Percentiles rank a stretch among this genome's conserved stretches.
These are phyloP conservation scores for Cheilosia scutellata DNA, from an alignment of 2,888 invertebrate genomes.

Conservation along the genomic window DNA sequence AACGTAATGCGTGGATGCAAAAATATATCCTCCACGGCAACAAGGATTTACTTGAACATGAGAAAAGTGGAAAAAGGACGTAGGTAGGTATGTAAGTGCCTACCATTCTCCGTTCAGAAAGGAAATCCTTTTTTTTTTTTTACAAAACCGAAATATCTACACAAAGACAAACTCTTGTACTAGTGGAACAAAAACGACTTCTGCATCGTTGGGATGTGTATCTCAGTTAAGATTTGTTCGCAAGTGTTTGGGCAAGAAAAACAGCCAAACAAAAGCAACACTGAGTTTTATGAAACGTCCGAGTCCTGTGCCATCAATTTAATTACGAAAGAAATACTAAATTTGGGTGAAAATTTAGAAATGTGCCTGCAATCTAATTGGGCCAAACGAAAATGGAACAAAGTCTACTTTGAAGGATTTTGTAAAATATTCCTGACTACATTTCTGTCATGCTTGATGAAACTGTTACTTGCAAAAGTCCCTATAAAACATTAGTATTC, in stretches of 20 bases:
- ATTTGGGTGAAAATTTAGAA: no score
- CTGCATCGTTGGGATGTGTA: conserved; percentile 28
- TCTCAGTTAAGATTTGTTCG: neutral
- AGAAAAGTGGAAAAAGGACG: neutral
- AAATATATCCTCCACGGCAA: conserved; percentile 42
- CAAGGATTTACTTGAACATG: conserved; percentile 39
- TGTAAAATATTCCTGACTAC: no score
- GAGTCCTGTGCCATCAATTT: neutral
- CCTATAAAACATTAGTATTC: no score
- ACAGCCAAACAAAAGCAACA: neutral
- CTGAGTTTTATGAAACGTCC: neutral
- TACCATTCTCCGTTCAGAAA: conserved; percentile 24
- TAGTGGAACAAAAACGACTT: conserved; percentile 16
- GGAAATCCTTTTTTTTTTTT: conserved; percentile 60
- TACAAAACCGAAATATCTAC: conserved; percentile 4
- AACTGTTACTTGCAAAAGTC: no score
- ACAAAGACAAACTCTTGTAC: conserved; percentile 18
- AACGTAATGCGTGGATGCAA: conserved; percentile 52
- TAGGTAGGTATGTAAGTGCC: conserved; percentile 20
- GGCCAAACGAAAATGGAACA: no score
- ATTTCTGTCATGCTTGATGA: no score
- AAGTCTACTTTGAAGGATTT: no score
- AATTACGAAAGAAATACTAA: neutral
- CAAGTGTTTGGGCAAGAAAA: conserved; percentile 9
- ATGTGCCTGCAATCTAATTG: no score